phyloP scores from a whole-genome alignment of 2,888 invertebrate genomes.

The Drosophila neonasuta region DNA sequence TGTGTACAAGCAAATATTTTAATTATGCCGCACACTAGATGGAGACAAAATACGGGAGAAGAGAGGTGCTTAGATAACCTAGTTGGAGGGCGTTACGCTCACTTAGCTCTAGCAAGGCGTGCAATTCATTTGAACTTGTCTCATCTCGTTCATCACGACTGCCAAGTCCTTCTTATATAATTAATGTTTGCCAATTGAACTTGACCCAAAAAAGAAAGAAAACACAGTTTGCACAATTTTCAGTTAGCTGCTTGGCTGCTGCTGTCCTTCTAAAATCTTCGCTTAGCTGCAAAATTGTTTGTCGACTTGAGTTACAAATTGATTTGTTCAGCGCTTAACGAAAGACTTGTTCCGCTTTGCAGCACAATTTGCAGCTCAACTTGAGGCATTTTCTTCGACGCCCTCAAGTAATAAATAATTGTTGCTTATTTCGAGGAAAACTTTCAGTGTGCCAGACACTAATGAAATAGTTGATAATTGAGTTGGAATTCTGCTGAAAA shows the following conservation, averaged over 20 bases:
- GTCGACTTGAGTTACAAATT: constrained; percentile 37
- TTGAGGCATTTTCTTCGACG: constrained; percentile 1
- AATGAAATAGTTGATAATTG: constrained; percentile 18
- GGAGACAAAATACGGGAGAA: not conserved
- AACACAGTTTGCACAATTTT: constrained; percentile 6
- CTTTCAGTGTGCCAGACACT: constrained; percentile 10
- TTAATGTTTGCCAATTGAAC: constrained; percentile 72
- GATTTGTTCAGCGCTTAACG: constrained; percentile 31
- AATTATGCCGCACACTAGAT: constrained; percentile 37
- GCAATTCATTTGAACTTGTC: constrained; percentile 64
- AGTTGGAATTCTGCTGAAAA: not conserved
- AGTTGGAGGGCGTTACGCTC: constrained; percentile 37
- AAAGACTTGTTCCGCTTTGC: constrained; percentile 8
- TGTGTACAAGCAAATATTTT: constrained; percentile 46
- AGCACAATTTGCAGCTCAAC: constrained; percentile 1
- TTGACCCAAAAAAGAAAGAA: constrained; percentile 63
- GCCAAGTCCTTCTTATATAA: constrained; percentile 72
- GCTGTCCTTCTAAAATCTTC: constrained; percentile 1
- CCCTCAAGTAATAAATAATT: constrained; percentile 27
- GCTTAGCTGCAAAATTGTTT: constrained; percentile 6
- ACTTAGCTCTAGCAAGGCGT: constrained; percentile 47
- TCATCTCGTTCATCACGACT: constrained; percentile 13
- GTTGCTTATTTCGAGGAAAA: constrained; percentile 14
- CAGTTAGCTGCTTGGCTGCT: constrained; percentile 39
- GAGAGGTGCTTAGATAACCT: not conserved